Percentiles rank a stretch among this genome's conserved stretches.
phyloP scores from a whole-genome alignment of 2,113 vertebrate genomes.

The Eclectus roratus region DNA sequence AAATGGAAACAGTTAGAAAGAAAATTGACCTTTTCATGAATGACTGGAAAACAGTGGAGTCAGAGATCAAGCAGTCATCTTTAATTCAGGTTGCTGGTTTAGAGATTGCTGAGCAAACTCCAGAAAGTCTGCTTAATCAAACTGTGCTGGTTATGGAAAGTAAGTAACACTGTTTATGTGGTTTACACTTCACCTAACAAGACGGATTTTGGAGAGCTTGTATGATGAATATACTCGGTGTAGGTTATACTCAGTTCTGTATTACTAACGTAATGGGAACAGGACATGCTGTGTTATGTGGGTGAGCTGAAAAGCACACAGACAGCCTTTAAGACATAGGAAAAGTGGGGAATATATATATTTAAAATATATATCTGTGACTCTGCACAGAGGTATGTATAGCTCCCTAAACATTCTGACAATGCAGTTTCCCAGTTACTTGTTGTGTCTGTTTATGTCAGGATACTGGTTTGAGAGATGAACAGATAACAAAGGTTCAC shows the following conservation, averaged over 20 bases:
- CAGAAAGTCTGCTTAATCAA: slow-evolving; percentile 80
- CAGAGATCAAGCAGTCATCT: slow-evolving; percentile 30
- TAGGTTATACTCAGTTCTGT: neutral
- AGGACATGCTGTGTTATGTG: neutral
- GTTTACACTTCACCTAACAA: neutral
- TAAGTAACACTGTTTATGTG: slow-evolving; percentile 71
- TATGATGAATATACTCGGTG: neutral
- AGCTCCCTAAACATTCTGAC: neutral
- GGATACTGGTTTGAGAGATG: neutral
- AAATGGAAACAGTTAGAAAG: slow-evolving; percentile 78
- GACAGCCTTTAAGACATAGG: neutral
- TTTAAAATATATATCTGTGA: neutral
- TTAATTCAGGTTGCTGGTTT: slow-evolving; percentile 58
- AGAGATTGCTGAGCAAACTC: slow-evolving; percentile 80
- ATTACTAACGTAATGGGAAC: neutral
- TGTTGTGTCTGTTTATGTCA: neutral
- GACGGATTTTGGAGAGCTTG: neutral
- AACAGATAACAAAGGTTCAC: neutral
- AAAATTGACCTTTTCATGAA: slow-evolving; percentile 67
- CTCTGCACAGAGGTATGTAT: neutral
- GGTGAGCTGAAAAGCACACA: neutral
- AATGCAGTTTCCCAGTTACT: neutral
- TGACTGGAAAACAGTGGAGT: slow-evolving; percentile 75
- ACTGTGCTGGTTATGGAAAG: slow-evolving; percentile 81
- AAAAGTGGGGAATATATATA: neutral